Base-by-base conservation (phyloP, 2,888 invertebrate genomes). In the Siphlonurus alternatus region DNA sequence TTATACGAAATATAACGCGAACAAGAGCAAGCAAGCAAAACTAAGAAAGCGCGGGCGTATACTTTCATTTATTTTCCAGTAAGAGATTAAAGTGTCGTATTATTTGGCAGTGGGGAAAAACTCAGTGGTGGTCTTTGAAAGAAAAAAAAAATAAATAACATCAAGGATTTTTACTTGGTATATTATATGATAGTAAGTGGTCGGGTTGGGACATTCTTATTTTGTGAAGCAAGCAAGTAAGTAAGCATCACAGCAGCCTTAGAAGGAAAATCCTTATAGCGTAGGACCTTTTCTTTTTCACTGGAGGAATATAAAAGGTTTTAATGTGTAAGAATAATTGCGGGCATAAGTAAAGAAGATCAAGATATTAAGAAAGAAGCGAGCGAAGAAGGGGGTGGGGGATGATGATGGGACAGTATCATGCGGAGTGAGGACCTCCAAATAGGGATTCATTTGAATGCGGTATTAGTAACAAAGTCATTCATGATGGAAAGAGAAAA, bases 301-400 rank as follows among this genome's bases (percentile, higher is more conserved):
- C 15, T 38, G 38, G 15, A 38, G 15, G 38, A 38, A 38, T 38
- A 38, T 75, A 74, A 74, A 76, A 74, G 75, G 76, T 74, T 74
- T 74, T 75, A 75, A 75, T 74, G 72, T 72, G 75, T 76, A 76
- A 76, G 75, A 76, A 76, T 76, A 76, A 76, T 76, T 76, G 76
- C 76, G 73, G 72, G 74, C 73, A 76, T 75, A 76, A 75, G 75
- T 75, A 75, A 76, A 75, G 72, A 65, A 65, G 65, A 65, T 38
- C 38, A 38, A 38, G 38, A 10, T 38, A 38, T 38, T 38, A 38
- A 38, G 38, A 38, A 38, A 38, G 38, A 38, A 38, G 38, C 38
- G 15, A 10, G 38, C 5, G 38, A 38, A 38, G 38, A 38, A 38
- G 38, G 38, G 38, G 38, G 15, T 10, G 38, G 38, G 38, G 38